Conservation (phyloP, 30 jellyfish, hydroid and myxozoan genomes). For the Aurelia coerulea region DNA sequence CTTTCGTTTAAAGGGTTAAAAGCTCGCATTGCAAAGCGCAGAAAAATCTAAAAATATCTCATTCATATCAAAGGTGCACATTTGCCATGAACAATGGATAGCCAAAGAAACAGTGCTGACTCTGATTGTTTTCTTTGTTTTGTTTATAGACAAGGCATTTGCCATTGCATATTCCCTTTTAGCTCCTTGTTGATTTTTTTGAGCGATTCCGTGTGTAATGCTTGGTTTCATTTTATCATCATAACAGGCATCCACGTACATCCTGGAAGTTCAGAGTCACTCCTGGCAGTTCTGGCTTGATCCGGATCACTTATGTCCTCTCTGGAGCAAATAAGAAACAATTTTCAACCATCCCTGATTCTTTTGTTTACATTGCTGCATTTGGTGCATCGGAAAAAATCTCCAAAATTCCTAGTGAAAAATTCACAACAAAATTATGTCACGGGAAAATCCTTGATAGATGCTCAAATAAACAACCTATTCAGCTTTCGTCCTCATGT, state of each 20-base stretch:
- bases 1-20: too few species aligned
- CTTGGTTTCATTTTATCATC: too few species aligned
- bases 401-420: conserved; percentile 28
- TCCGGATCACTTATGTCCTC: conserved; percentile 39
- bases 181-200: too few species aligned
- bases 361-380: conserved; percentile 45
- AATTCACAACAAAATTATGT: conserved; percentile 27
- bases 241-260: conserved; percentile 40
- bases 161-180: too few species aligned
- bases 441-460: conserved; percentile 33
- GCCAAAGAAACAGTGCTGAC: too few species aligned
- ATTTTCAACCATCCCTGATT: conserved; percentile 35
- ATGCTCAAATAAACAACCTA: conserved; percentile 27
- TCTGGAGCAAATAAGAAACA: conserved; percentile 48
- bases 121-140: too few species aligned
- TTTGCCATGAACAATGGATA: too few species aligned
- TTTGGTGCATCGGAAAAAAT: conserved; percentile 43
- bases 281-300: conserved; percentile 54
- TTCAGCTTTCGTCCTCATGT: conserved; percentile 63
- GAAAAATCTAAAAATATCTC: too few species aligned
- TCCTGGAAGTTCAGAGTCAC: conserved; percentile 34
- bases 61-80: too few species aligned
- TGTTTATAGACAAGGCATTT: too few species aligned
- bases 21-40: too few species aligned
- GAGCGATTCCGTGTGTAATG: too few species aligned